A percentile compares a stretch with the other conserved stretches of the same genome.
These are phyloP conservation scores for Callyntrura sp. DNA, from an alignment of 2,888 invertebrate genomes.

Conservation along the genomic window DNA sequence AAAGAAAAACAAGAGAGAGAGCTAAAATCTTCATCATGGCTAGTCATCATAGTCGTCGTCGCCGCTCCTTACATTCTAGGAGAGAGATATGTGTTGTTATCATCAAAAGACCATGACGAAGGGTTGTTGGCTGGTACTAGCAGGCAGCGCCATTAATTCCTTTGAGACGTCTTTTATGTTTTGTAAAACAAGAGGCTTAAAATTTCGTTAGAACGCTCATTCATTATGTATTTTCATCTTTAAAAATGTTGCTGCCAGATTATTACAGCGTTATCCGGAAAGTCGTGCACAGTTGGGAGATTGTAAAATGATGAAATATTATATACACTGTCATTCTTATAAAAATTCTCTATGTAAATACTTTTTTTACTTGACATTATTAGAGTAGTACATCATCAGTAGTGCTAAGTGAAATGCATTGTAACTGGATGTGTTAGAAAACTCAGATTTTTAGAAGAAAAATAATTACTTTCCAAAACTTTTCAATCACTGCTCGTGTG, in stretches of 20 bases:
- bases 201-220: conserved; percentile 43
- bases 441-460: too few species aligned
- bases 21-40: conserved; percentile 35
- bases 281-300: too few species aligned
- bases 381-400: too few species aligned
- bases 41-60: neutral
- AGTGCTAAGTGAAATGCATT: too few species aligned
- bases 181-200: conserved; percentile 65
- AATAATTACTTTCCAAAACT: too few species aligned
- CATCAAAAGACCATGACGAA: conserved; percentile 30
- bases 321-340: too few species aligned
- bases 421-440: too few species aligned
- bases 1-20: conserved; percentile 24
- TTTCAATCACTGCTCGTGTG: too few species aligned
- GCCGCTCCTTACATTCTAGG: neutral
- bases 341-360: too few species aligned
- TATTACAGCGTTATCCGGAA: too few species aligned
- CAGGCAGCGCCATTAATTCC: conserved; percentile 47
- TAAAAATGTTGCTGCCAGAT: neutral
- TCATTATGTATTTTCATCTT: conserved; percentile 36
- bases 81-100: neutral
- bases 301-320: too few species aligned
- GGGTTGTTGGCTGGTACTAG: conserved; percentile 2
- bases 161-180: conserved; percentile 59
- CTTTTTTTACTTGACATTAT: too few species aligned